These are phyloP conservation scores for Toxotes lorentzi DNA, from an alignment of 2,797 vertebrate species.

Conservation along the genomic window DNA sequence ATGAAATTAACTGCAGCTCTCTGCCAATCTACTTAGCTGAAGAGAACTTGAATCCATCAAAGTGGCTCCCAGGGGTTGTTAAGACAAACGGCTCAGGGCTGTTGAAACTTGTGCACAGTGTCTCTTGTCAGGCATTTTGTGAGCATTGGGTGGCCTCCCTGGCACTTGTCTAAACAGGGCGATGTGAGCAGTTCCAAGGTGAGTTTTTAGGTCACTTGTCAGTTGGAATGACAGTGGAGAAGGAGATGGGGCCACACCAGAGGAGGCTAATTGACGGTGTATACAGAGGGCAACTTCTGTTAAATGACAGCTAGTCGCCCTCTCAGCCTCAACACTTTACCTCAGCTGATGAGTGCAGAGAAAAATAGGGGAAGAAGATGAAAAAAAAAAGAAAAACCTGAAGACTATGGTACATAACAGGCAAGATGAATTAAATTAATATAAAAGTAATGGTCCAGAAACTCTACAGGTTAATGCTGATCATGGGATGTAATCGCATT, in stretches of 20 bases:
- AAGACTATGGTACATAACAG: neutral
- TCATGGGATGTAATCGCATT: neutral
- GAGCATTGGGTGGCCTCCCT: slow-evolving; percentile 41
- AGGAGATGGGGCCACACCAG: slow-evolving; percentile 58
- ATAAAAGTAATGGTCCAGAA: slow-evolving; percentile 5
- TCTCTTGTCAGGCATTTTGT: slow-evolving; percentile 67
- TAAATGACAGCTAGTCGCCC: slow-evolving; percentile 72
- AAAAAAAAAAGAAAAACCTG: neutral
- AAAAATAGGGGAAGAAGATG: neutral
- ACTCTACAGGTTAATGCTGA: slow-evolving; percentile 12
- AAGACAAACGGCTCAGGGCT: slow-evolving; percentile 69
- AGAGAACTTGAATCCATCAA: slow-evolving; percentile 63
- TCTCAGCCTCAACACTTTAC: slow-evolving; percentile 44
- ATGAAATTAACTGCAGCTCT: slow-evolving; percentile 66
- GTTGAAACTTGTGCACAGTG: slow-evolving; percentile 64
- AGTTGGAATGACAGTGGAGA: slow-evolving; percentile 71
- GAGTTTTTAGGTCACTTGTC: slow-evolving; percentile 82
- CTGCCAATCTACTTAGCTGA: slow-evolving; percentile 64
- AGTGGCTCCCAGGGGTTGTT: slow-evolving; percentile 61
- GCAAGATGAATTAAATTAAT: slow-evolving; percentile 1
- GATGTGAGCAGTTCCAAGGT: slow-evolving; percentile 77
- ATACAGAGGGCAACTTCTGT: slow-evolving; percentile 67
- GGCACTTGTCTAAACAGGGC: slow-evolving; percentile 75
- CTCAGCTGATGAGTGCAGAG: slow-evolving; percentile 18
- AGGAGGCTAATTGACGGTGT: slow-evolving; percentile 64